Evolutionary conservation across 2,797 vertebrate species (phyloP), one percentile per base, ranked within the genome.

Genomic region (Characodon lateralis): DNA sequence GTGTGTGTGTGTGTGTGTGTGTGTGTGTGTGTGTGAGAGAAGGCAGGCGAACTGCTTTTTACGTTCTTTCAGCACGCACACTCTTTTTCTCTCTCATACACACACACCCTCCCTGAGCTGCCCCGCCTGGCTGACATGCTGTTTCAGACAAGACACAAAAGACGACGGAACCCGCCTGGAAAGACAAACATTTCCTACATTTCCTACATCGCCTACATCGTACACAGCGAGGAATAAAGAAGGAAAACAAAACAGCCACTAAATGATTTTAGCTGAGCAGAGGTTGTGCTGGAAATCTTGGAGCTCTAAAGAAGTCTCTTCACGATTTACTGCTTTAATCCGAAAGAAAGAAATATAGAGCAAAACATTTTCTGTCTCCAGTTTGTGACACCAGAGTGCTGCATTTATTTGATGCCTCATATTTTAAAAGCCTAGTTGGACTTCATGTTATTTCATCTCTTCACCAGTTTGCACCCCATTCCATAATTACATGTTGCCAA

Each of bases 121-220:
- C 92, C 94, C 92, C 85, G 92, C 91, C 88, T 90, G 88, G 90
- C 87, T 90, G 92, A 94, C 93, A 94, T 92, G 93, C 93, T 94
- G 93, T 91, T 94, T 93, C 91, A 93, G 87, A 93, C 93, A 94
- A 92, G 90, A 93, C 90, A 86, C 94, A 94, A 95, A 94, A 93
- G 93, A 89, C 87, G 86, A 90, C 88, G 89, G 93, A 93, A 90
- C 87, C 88, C 78, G 81, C 61, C 88, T 95, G 92, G 94, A 94
- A 94, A 93, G 93, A 91, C 91, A 92, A 94, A 94, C 94, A 94
- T 92, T 88, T 88, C 88, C 91, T 88, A 94, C 94, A 94, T 93
- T 95, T 95, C 94, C 94, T 92, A 28, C 28, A 94, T 91, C 87
- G 85, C n/a, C n/a, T n/a, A 92, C 92, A 94, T 91, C 87, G 85